Evolutionary conservation across 2,888 invertebrate species (phyloP).

Genomic region (Eupsilia transversa): DNA sequence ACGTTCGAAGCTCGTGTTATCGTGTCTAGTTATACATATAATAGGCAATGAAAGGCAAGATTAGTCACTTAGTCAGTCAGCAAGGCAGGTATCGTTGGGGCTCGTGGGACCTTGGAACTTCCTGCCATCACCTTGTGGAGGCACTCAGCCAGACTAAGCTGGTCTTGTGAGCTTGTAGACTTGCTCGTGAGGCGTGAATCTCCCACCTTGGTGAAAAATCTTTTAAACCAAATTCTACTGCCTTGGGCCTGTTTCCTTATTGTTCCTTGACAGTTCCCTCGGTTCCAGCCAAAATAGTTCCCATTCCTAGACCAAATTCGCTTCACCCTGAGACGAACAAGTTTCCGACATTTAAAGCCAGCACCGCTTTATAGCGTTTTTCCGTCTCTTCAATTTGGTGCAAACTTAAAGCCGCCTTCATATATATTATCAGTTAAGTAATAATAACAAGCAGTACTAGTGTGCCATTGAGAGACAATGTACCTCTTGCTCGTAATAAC

Average conservation of each 20-base stretch:
- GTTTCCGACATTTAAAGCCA: too few species aligned
- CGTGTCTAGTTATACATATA: background rate
- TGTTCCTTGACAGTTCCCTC: background rate
- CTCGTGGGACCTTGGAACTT: background rate
- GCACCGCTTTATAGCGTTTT: background rate
- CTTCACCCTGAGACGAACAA: background rate
- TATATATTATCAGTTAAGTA: conserved; percentile 27
- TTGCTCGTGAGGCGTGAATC: background rate
- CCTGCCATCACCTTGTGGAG: background rate
- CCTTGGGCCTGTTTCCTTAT: background rate
- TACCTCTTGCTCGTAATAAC: conserved; percentile 29
- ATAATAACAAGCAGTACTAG: background rate
- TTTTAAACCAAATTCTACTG: background rate
- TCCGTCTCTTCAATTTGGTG: background rate
- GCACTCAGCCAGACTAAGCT: background rate
- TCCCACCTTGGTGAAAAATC: background rate
- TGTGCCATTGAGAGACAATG: conserved; percentile 31
- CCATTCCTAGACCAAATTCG: background rate
- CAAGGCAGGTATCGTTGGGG: background rate
- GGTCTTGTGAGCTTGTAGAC: background rate
- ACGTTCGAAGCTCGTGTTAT: background rate
- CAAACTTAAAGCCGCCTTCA: background rate
- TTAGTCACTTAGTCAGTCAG: background rate
- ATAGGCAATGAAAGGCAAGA: background rate
- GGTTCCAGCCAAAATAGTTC: background rate